Evolutionary conservation across 2,113 vertebrate species (phyloP).

Genomic region (Oceanodroma tethys): DNA sequence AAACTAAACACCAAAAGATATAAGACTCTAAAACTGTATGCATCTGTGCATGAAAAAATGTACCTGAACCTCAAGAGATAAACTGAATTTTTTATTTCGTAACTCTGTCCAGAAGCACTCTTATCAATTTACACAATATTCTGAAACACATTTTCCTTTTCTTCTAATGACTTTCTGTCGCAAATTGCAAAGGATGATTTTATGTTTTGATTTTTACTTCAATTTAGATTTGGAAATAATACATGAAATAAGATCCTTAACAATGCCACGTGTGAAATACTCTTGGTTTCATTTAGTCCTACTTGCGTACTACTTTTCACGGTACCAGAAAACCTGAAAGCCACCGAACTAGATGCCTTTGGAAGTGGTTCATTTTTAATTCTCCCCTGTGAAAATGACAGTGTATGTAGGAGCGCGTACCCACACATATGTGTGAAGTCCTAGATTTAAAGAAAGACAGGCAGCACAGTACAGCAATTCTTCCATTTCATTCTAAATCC

Average conservation of each 20-base stretch:
- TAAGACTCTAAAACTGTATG: background rate
- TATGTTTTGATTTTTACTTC: background rate
- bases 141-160: background rate
- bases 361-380: background rate
- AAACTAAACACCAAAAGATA: background rate
- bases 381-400: background rate
- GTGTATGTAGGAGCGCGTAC: background rate
- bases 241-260: background rate
- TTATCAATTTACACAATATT: background rate
- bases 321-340: background rate
- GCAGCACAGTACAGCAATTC: background rate
- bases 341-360: background rate
- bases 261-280: background rate
- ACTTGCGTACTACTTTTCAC: background rate
- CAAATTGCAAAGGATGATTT: background rate
- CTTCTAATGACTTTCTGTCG: background rate
- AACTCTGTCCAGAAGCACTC: background rate
- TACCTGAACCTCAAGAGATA: background rate
- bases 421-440: background rate
- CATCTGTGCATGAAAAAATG: background rate
- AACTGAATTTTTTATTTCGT: background rate
- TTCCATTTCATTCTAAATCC: background rate
- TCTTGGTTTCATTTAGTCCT: background rate
- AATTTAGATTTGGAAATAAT: background rate
- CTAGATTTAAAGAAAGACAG: background rate